Percentiles rank a stretch among this genome's conserved stretches.
These are phyloP conservation scores for Tetheella fluctuosa DNA, from an alignment of 2,888 invertebrate species.

Conservation along the genomic window DNA sequence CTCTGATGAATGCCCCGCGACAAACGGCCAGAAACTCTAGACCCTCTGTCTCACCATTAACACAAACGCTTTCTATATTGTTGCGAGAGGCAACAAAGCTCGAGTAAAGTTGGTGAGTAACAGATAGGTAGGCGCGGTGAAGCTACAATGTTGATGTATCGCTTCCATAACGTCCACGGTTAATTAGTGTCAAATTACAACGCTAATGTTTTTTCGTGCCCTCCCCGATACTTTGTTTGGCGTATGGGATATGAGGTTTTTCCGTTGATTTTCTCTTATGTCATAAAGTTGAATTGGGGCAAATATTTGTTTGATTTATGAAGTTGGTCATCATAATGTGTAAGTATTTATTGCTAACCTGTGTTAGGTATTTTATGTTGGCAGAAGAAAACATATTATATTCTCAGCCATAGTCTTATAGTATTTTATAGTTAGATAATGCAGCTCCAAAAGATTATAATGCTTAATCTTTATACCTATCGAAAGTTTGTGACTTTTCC, in stretches of 20 bases:
- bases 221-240: conserved; percentile 26
- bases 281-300: neutral
- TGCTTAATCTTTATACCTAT: neutral
- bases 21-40: conserved; percentile 51
- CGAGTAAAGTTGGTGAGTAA: conserved; percentile 48
- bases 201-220: conserved; percentile 65
- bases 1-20: conserved; percentile 75
- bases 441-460: no score
- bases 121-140: conserved; percentile 65
- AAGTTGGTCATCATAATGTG: neutral
- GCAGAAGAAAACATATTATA: no score
- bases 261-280: neutral
- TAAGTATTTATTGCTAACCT: no score
- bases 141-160: conserved; percentile 73
- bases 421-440: no score
- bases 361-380: no score
- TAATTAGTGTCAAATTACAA: conserved; percentile 79
- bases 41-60: conserved; percentile 37
- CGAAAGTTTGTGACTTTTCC: conserved; percentile 48
- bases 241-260: conserved; percentile 22
- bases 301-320: neutral
- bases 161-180: conserved; percentile 73
- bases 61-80: conserved; percentile 28
- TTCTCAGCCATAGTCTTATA: no score
- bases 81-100: conserved; percentile 35